A percentile compares a stretch with the other conserved stretches of the same genome.
Conservation (phyloP, 2,888 invertebrate species). For the Drosophila koepferae region DNA sequence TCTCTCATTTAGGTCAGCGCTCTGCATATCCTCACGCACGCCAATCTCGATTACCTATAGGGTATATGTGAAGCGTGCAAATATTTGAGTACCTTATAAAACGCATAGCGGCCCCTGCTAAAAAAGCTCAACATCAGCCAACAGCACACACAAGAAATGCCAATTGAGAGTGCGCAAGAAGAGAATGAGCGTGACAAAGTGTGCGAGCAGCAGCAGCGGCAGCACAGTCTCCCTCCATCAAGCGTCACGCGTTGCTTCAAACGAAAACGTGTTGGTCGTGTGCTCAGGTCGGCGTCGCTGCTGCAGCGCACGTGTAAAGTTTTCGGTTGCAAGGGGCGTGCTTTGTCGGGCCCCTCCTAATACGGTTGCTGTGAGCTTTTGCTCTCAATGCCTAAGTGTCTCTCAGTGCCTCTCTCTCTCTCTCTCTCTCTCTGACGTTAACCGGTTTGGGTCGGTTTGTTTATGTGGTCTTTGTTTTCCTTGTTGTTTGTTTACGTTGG, state of each 20-base stretch:
- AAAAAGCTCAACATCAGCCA: slow-evolving; percentile 38
- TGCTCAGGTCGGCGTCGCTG: slow-evolving; percentile 49
- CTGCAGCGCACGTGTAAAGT: slow-evolving; percentile 61
- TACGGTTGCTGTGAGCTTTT: slow-evolving; percentile 39
- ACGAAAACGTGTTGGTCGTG: slow-evolving; percentile 72
- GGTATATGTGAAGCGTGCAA: slow-evolving; percentile 12
- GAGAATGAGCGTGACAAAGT: neutral
- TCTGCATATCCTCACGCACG: neutral
- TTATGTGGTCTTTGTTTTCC: slow-evolving; percentile 56
- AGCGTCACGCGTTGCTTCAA: slow-evolving; percentile 46
- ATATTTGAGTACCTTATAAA: slow-evolving; percentile 18
- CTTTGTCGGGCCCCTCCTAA: slow-evolving; percentile 57
- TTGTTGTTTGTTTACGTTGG: slow-evolving; percentile 71
- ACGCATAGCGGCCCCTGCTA: slow-evolving; percentile 20
- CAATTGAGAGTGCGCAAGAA: slow-evolving; percentile 8
- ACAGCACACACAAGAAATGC: slow-evolving; percentile 26
- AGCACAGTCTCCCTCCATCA: slow-evolving; percentile 4
- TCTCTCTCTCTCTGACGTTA: slow-evolving; percentile 18
- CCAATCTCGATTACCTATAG: neutral
- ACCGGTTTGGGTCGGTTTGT: slow-evolving; percentile 59
- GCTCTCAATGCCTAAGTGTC: neutral
- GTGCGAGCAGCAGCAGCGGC: slow-evolving; percentile 16
- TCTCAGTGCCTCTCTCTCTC: slow-evolving; percentile 13
- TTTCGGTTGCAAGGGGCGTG: slow-evolving; percentile 42
- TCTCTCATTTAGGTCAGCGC: neutral